These are phyloP conservation scores for Fundulus diaphanus DNA, from an alignment of 2,797 vertebrate genomes.

Conservation along the genomic window DNA sequence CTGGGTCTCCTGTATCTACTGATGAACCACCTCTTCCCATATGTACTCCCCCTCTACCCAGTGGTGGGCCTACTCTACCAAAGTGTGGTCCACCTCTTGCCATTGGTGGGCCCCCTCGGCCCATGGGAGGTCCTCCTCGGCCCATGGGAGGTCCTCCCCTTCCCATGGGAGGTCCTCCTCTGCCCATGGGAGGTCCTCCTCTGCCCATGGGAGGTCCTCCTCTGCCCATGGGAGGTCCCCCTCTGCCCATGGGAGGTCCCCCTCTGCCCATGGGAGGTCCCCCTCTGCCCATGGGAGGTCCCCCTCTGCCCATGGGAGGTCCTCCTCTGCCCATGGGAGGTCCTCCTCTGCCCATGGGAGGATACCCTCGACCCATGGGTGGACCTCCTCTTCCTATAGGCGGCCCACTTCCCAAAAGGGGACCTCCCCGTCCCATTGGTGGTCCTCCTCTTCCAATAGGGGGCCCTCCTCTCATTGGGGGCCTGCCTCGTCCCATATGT, in stretches of 20 bases:
- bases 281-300: constrained; percentile 55
- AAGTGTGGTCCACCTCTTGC: not conserved
- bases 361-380: constrained; percentile 50
- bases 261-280: constrained; percentile 50
- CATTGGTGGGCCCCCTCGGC: not conserved
- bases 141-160: not conserved
- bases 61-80: constrained; percentile 67
- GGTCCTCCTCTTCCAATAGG: constrained; percentile 41
- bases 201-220: constrained; percentile 71
- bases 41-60: constrained; percentile 66
- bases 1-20: constrained; percentile 57
- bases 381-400: constrained; percentile 28
- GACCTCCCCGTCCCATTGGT: constrained; percentile 21
- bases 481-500: constrained; percentile 67
- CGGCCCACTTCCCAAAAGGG: not conserved
- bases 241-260: constrained; percentile 50
- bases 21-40: constrained; percentile 39
- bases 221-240: constrained; percentile 48
- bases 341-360: constrained; percentile 74
- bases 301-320: constrained; percentile 72
- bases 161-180: not conserved
- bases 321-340: constrained; percentile 54
- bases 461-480: constrained; percentile 41
- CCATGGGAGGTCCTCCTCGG: constrained; percentile 1
- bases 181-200: constrained; percentile 55